Evolutionary conservation across 2,888 invertebrate genomes (phyloP).

Genomic region (Apodemia zela): DNA sequence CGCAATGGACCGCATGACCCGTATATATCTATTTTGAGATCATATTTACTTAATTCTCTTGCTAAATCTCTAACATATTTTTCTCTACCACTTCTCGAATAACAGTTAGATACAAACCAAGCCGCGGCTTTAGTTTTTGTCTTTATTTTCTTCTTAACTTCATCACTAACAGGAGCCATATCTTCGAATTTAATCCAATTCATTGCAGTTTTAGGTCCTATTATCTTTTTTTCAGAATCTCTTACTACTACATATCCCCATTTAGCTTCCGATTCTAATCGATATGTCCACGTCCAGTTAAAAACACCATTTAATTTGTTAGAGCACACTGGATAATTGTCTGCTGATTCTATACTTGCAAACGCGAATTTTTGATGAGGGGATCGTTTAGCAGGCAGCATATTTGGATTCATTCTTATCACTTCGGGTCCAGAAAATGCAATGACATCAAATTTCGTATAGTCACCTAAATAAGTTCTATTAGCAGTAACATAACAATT

Average conservation of each 20-base stretch:
- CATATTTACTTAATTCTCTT: constrained; percentile 38
- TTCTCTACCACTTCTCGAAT: constrained; percentile 40
- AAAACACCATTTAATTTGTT: constrained; percentile 42
- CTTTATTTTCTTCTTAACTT: constrained; percentile 35
- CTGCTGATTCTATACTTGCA: constrained; percentile 47
- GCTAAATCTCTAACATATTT: constrained; percentile 38
- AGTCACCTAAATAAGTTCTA: constrained; percentile 36
- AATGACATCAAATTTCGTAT: constrained; percentile 47
- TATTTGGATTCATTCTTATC: constrained; percentile 15
- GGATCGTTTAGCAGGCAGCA: constrained; percentile 41
- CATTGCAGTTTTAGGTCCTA: constrained; percentile 43
- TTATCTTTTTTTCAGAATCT: constrained; percentile 37
- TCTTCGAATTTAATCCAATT: constrained; percentile 41
- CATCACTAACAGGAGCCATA: constrained; percentile 40
- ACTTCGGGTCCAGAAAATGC: constrained; percentile 50
- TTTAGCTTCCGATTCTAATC: constrained; percentile 43
- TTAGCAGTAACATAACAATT: constrained; percentile 54
- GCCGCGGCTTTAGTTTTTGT: constrained; percentile 41
- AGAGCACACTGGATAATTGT: constrained; percentile 44
- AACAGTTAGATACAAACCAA: constrained; percentile 58
- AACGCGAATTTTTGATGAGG: constrained; percentile 50
- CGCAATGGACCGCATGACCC: constrained; percentile 38
- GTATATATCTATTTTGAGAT: constrained; percentile 47
- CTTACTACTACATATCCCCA: constrained; percentile 48
- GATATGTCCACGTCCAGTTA: constrained; percentile 57